phyloP scores from a whole-genome alignment of 2,888 invertebrate species.

The Drosophila nr. medialis region DNA sequence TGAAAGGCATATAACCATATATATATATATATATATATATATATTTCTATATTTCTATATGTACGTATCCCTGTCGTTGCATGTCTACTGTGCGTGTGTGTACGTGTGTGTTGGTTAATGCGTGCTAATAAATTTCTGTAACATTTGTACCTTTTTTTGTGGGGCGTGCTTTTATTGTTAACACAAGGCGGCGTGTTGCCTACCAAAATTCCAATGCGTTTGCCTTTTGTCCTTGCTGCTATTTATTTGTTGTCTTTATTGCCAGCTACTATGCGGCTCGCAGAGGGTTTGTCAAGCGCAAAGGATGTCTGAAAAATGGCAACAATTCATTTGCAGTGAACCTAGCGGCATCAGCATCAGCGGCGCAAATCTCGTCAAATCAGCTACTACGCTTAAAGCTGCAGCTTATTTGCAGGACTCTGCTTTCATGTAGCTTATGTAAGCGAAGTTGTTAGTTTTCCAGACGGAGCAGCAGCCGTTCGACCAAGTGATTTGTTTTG shows the following conservation, averaged over 20 bases:
- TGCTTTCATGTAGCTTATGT: constrained; percentile 27
- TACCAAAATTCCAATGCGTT: constrained; percentile 55
- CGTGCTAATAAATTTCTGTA: constrained; percentile 71
- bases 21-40: background rate
- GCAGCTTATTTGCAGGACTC: constrained; percentile 44
- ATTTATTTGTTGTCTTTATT: constrained; percentile 66
- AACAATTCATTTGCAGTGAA: constrained; percentile 72
- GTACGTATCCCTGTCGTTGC: constrained; percentile 6
- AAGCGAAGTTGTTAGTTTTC: constrained; percentile 61
- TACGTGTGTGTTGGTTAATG: constrained; percentile 64
- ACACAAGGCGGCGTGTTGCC: constrained; percentile 63
- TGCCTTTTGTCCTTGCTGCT: constrained; percentile 41
- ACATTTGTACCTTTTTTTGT: constrained; percentile 73
- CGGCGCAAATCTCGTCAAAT: constrained; percentile 47
- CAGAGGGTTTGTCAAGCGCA: constrained; percentile 36
- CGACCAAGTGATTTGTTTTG: constrained; percentile 78
- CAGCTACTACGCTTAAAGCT: constrained; percentile 19
- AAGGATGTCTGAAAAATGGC: constrained; percentile 75
- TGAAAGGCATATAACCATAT: constrained; percentile 34
- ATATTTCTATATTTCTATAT: constrained; percentile 2
- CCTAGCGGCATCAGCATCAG: constrained; percentile 30
- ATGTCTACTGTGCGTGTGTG: constrained; percentile 22
- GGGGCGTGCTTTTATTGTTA: constrained; percentile 67
- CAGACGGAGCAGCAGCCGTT: constrained; percentile 47
- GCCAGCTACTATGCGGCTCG: constrained; percentile 47